These are phyloP conservation scores for Platichthys flesus DNA, from an alignment of 2,113 vertebrate species.

Conservation along the genomic window DNA sequence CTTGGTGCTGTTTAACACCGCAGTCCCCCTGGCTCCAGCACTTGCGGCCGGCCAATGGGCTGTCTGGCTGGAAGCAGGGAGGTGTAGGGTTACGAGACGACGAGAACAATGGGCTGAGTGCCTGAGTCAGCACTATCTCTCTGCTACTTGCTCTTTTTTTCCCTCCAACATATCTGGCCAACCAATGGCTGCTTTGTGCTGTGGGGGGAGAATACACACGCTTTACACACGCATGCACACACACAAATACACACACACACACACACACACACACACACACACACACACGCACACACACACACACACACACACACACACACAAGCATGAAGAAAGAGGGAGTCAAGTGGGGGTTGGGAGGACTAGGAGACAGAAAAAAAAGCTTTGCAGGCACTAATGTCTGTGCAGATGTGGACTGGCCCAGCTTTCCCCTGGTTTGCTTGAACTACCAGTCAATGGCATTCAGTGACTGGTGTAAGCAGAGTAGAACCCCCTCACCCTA, in stretches of 20 bases:
- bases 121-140: constrained; percentile 79
- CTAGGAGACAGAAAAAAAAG: constrained; percentile 20
- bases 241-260: constrained; percentile 40
- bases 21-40: constrained; percentile 76
- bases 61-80: constrained; percentile 64
- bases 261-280: constrained; percentile 37
- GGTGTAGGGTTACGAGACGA: constrained; percentile 72
- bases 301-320: constrained; percentile 31
- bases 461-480: background rate
- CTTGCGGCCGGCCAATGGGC: constrained; percentile 66
- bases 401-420: constrained; percentile 63
- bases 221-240: constrained; percentile 38
- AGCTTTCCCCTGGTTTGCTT: constrained; percentile 7
- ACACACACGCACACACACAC: constrained; percentile 3
- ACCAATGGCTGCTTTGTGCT: constrained; percentile 68
- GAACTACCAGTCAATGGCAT: background rate
- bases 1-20: constrained; percentile 69
- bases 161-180: constrained; percentile 67
- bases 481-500: too few species aligned
- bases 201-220: constrained; percentile 57
- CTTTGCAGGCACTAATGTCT: constrained; percentile 47
- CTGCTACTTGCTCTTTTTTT: constrained; percentile 54
- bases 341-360: constrained; percentile 71
- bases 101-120: constrained; percentile 75
- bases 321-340: constrained; percentile 45